Evolutionary conservation across 2,113 vertebrate species (phyloP), one percentile per base, ranked within the genome.

Genomic region (Cyanocitta stelleri): DNA sequence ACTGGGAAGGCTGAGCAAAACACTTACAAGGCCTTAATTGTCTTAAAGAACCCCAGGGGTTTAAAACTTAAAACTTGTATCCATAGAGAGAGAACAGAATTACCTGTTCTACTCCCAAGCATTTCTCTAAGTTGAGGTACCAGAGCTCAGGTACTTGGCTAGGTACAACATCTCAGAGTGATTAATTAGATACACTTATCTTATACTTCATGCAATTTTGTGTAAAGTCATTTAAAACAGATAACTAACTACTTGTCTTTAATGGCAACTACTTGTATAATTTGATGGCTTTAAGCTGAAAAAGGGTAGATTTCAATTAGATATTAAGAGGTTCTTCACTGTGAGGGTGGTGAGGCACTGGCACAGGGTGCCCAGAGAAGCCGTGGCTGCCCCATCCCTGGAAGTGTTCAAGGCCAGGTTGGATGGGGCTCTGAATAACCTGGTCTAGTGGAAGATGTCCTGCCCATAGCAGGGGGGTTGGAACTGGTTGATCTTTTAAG

Each of bases 381-480:
- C 1, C n/a, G n/a, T n/a, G n/a, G n/a, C 2, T 69, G 15, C 5
- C 8, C 35, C 21, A 35, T 32, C 11, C 3, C 13, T 37, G 32
- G 17, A 41, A 55, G 10, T 11, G n/a, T 11, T 23, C 48, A 35
- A 32, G 30, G 26, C 4, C 32, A 43, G 41, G 15, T 0, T 56
- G 49, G 56, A 37, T 29, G 32, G 17, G 26, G 3, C 15, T 49
- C 10, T 27, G 55, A 49, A 21, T 2, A 54, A 1, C 26, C 30
- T 76, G 55, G 8, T 1, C 2, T 7, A 5, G 32, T 37, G 15
- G 41, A 62, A 83, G 4, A 5, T 48, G 21, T 41, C 17, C 41
- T 75, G 30, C 13, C n/a, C 26, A 22, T 27, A 30, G n/a, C 23
- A 87, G 16, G 3, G 10, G 14, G 0, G 1, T 17, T 48, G 63